A percentile compares a stretch with the other conserved stretches of the same genome.
Evolutionary conservation across 2,113 vertebrate genomes (phyloP).

Genomic region (Myocastor coypus): DNA sequence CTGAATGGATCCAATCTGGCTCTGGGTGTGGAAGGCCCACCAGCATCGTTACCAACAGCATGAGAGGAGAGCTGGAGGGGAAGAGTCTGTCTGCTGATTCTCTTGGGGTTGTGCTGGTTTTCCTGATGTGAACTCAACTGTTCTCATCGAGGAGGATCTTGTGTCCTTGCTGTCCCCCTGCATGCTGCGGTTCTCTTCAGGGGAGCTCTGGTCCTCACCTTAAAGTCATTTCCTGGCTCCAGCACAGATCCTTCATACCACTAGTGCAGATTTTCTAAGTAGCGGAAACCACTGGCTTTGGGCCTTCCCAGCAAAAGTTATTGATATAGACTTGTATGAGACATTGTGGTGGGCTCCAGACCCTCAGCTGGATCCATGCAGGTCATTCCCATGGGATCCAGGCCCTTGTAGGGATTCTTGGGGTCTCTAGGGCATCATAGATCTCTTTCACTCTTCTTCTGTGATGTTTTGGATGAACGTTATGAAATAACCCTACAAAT

Average conservation of each 20-base stretch:
- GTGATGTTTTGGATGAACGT: neutral
- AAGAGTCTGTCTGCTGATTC: neutral
- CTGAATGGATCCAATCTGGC: neutral
- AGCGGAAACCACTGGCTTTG: neutral
- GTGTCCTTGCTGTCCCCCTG: neutral
- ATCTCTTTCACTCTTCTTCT: neutral
- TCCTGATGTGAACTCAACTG: neutral
- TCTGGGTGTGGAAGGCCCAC: neutral
- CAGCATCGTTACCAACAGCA: neutral
- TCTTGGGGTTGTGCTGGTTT: neutral
- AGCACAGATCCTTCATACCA: neutral
- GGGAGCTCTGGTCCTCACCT: neutral
- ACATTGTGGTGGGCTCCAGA: neutral
- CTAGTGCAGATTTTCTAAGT: neutral
- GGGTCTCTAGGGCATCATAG: neutral
- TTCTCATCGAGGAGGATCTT: neutral
- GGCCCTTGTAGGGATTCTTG: neutral
- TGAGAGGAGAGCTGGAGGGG: neutral
- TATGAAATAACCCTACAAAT: neutral
- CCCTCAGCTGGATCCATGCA: neutral
- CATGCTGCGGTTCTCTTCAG: too few relatives aligned
- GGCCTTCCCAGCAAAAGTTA: neutral
- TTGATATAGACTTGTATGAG: neutral
- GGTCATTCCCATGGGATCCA: neutral
- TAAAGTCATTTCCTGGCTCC: neutral